Base-by-base conservation (phyloP, 1,140 invertebrate genomes). In the Papilio polytes region DNA sequence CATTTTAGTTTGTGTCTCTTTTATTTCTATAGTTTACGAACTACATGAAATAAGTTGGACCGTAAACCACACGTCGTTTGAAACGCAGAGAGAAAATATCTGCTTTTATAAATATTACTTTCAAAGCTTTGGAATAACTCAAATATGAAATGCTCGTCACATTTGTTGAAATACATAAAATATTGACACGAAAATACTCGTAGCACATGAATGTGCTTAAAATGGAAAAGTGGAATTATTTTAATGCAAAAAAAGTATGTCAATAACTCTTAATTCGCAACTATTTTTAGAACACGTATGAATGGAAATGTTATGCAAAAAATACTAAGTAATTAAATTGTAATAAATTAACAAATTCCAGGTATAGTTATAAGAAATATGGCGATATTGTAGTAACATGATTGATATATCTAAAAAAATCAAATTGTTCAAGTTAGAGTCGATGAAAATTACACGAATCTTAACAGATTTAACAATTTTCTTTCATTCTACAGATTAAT, bases 161-260 rank as follows among this genome's bases (percentile, higher is more conserved):
- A 74, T 74, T 74, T 74, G 73, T 74, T 74, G n/a, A 53, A 53
- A 74, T 74, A 7, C n/a, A 31, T 66, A 66, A 59, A 59, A 59
- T 59, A 59, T 36, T 66, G 63, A 12, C 63, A 31, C 63, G 63
- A 26, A 63, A 20, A 59, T 8, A 22, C 10, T 22, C 59, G 59
- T 13, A 22, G 59, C 22, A 26, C 22, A 66, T 31, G 59, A 66
- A 26, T 26, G 22, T 66, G 59, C 59, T 66, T 26, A 31, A 66
- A 26, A 66, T 66, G 9, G 10, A 66, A 59, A 66, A 66, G 22
- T 10, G 26, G 26, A 31, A 26, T 66, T 66, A 66, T 66, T 66
- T 66, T 26, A 18, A 18, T 66, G 20, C 15, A 66, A 63, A 13
- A 26, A 59, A 59, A 59, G 63, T 70, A 31, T 70, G 63, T 70